Evolutionary conservation across 2,888 invertebrate genomes (phyloP).

Genomic region (Muscina levida): DNA sequence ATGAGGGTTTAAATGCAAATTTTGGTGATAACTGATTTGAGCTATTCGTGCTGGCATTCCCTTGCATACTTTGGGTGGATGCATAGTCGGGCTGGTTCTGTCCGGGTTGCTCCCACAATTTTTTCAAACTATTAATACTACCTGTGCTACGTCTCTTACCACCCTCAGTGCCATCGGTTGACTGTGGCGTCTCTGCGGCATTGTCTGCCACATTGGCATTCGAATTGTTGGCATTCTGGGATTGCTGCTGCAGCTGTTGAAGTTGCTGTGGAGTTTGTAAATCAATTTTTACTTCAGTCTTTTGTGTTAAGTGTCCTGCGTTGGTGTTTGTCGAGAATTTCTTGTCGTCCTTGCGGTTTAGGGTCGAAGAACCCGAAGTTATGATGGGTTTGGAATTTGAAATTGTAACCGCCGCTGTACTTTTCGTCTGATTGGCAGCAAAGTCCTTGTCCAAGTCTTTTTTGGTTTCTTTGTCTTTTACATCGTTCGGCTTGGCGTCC

Average conservation of each 20-base stretch:
- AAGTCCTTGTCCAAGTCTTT: constrained; percentile 70
- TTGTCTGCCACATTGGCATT: constrained; percentile 60
- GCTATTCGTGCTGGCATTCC: constrained; percentile 78
- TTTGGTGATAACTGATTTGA: constrained; percentile 80
- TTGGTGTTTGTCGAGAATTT: constrained; percentile 58
- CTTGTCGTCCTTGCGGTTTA: constrained; percentile 67
- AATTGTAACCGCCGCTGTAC: constrained; percentile 59
- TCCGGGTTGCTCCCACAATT: constrained; percentile 94
- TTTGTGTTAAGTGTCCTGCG: constrained; percentile 73
- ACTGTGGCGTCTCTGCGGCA: constrained; percentile 54
- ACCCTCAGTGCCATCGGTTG: constrained; percentile 80
- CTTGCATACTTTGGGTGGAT: constrained; percentile 75
- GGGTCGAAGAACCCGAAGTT: constrained; percentile 60
- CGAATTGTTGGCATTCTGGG: constrained; percentile 65
- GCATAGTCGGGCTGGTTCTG: constrained; percentile 65
- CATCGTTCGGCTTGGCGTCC: constrained; percentile 80
- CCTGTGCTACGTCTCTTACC: constrained; percentile 95
- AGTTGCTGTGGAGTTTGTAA: constrained; percentile 68
- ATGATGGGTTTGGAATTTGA: constrained; percentile 60
- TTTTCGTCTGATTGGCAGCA: constrained; percentile 14
- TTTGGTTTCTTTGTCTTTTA: constrained; percentile 69
- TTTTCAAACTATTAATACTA: constrained; percentile 94
- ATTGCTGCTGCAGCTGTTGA: constrained; percentile 75
- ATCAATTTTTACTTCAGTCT: constrained; percentile 81
- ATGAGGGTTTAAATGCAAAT: constrained; percentile 81